Evolutionary conservation across 2,888 invertebrate species (phyloP).

Genomic region (Sinelater perroti): DNA sequence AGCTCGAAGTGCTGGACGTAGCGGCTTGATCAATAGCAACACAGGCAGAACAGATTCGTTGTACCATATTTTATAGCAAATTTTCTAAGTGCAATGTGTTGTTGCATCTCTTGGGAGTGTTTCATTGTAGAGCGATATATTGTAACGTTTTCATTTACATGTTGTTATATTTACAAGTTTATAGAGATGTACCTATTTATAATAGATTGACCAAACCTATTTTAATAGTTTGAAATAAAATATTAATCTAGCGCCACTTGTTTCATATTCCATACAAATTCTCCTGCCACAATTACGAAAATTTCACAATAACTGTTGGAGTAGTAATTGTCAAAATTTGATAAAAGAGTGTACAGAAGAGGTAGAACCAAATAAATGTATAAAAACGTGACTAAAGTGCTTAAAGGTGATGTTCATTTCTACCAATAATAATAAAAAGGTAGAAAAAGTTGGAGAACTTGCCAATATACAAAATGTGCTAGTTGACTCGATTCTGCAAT

Average conservation of each 20-base stretch:
- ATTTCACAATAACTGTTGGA: too few species aligned
- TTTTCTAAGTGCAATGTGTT: slow-evolving; percentile 14
- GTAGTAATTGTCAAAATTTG: too few species aligned
- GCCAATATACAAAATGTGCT: too few species aligned
- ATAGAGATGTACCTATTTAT: slow-evolving; percentile 49
- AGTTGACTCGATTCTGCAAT: too few species aligned
- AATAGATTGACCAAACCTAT: slow-evolving; percentile 42
- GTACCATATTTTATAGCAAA: slow-evolving; percentile 17
- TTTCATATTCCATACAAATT: slow-evolving; percentile 6
- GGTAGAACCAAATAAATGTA: too few species aligned
- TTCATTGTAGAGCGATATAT: slow-evolving; percentile 17
- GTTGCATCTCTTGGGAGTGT: slow-evolving; percentile 6
- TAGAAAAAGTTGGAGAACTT: too few species aligned
- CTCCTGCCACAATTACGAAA: too few species aligned
- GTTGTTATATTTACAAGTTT: slow-evolving; percentile 47
- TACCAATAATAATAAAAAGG: too few species aligned
- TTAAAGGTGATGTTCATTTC: too few species aligned
- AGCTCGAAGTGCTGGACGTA: background rate
- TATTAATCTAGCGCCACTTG: slow-evolving; percentile 15
- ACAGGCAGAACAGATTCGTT: slow-evolving; percentile 16
- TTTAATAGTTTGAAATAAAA: slow-evolving; percentile 42
- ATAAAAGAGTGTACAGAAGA: too few species aligned
- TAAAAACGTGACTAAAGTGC: too few species aligned
- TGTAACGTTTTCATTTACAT: slow-evolving; percentile 41
- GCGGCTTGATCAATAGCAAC: background rate